phyloP scores from a whole-genome alignment of 2,888 invertebrate genomes.

The Eupeodes latifasciatus region DNA sequence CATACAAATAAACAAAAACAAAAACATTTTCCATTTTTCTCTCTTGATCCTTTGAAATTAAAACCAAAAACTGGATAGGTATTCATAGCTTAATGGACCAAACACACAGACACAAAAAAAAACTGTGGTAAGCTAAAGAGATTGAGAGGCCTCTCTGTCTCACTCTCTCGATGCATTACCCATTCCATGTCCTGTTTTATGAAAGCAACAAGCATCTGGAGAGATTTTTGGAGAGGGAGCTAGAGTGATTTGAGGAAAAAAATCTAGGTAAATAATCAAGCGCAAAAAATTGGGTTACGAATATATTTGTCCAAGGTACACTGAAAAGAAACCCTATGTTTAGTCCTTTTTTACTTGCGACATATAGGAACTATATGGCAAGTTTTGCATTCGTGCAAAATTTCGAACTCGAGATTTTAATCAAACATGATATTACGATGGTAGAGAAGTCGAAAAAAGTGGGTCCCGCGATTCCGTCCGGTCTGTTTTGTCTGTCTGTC shows the following conservation, averaged over 20 bases:
- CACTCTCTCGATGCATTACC: not conserved
- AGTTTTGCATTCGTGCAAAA: too few relatives aligned
- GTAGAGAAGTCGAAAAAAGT: too few relatives aligned
- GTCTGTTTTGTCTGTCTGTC: too few relatives aligned
- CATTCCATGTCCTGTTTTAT: slow-evolving; percentile 18
- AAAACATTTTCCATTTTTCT: slow-evolving; percentile 29
- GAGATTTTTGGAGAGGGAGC: not conserved
- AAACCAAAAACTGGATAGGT: slow-evolving; percentile 17
- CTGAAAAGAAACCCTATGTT: not conserved
- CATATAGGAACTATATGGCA: too few relatives aligned
- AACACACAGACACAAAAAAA: not conserved
- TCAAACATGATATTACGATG: too few relatives aligned
- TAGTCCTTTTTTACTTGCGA: too few relatives aligned
- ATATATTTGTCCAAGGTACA: not conserved
- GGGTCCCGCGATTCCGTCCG: too few relatives aligned
- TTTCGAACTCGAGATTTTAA: too few relatives aligned
- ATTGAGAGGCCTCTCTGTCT: not conserved
- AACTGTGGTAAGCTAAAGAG: slow-evolving; percentile 6
- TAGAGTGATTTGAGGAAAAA: not conserved
- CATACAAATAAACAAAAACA: slow-evolving; percentile 25
- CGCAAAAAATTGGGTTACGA: slow-evolving; percentile 29
- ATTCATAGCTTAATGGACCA: slow-evolving; percentile 50
- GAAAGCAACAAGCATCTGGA: slow-evolving; percentile 48
- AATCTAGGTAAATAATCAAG: slow-evolving; percentile 10
- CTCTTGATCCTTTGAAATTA: slow-evolving; percentile 35